Evolutionary conservation across 2,797 vertebrate genomes (phyloP), one percentile per base, ranked within the genome.

Genomic region (Myotis daubentonii): DNA sequence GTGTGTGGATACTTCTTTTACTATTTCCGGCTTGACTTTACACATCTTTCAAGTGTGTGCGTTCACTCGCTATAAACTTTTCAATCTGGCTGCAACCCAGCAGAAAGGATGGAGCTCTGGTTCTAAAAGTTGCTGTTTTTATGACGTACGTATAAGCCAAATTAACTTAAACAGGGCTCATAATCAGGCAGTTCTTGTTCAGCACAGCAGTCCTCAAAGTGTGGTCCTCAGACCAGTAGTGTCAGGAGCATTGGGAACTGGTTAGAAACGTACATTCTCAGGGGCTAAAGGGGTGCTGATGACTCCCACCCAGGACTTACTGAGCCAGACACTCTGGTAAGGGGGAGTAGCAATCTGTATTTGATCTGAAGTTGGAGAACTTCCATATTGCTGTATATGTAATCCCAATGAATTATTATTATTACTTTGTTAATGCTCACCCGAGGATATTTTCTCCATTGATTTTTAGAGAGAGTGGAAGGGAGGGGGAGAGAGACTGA

Each of bases 41-140:
- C 22, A 41, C 30, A 36, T 62, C 47, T 82, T 91, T 89, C 33
- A 89, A 47, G 75, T 89, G 55, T 62, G 23, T 83, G 12, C 70
- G 3, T 79, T 90, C 8, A 30, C 2, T 28, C 13, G 36, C 13
- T 71, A 19, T 55, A 92, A 49, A 12, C 28, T 49, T 72, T 62
- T 33, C 16, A 66, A 13, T 51, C 17, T 74, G 70, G 13, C 76
- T 70, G 51, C 70, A 85, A 74, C n/a, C 65, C 23, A 62, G 57
- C 36, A 49, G 66, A 80, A 85, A 57, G 33, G 36, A 22, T 55
- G 75, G 75, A 53, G n/a, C 23, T 78, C 74, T 70, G 6, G 5
- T 91, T 94, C 25, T 90, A 41, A 81, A 91, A 82, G 17, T 20
- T 78, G 62, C 55, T 51, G 36, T 83, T 86, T 87, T 55, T 30